These are phyloP conservation scores for Notolepis coatsorum DNA, from an alignment of 2,797 vertebrate genomes.

Conservation along the genomic window DNA sequence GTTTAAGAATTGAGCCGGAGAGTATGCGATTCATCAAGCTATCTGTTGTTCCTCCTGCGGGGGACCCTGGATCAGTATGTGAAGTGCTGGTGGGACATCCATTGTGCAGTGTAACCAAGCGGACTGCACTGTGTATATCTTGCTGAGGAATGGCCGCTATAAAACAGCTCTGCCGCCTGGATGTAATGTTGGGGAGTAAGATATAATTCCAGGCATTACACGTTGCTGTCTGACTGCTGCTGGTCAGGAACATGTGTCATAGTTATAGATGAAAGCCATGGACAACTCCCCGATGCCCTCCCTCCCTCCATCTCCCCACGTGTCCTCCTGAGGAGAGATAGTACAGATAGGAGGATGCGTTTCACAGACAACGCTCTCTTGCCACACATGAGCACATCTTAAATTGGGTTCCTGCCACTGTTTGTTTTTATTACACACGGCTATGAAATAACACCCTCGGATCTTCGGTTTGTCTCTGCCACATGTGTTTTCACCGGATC, in stretches of 20 bases:
- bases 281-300: slow-evolving; percentile 42
- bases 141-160: slow-evolving; percentile 24
- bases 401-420: no score
- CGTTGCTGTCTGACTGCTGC: background rate
- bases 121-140: slow-evolving; percentile 6
- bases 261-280: slow-evolving; percentile 63
- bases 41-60: background rate
- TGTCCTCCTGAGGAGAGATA: slow-evolving; percentile 43
- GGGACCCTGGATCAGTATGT: background rate
- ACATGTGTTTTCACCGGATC: no score
- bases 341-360: background rate
- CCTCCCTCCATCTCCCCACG: slow-evolving; percentile 57
- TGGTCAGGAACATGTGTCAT: slow-evolving; percentile 57
- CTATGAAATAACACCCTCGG: no score
- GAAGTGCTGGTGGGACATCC: background rate
- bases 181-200: slow-evolving; percentile 36
- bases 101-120: slow-evolving; percentile 1
- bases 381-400: slow-evolving; percentile 1
- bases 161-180: slow-evolving; percentile 34
- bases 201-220: slow-evolving; percentile 40
- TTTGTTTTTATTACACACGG: no score
- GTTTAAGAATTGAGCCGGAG: background rate
- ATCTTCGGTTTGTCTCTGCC: no score
- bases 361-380: slow-evolving; percentile 10
- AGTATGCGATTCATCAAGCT: background rate